Evolutionary conservation across 2,888 invertebrate species (phyloP).

Genomic region (Eretmocerus hayati): DNA sequence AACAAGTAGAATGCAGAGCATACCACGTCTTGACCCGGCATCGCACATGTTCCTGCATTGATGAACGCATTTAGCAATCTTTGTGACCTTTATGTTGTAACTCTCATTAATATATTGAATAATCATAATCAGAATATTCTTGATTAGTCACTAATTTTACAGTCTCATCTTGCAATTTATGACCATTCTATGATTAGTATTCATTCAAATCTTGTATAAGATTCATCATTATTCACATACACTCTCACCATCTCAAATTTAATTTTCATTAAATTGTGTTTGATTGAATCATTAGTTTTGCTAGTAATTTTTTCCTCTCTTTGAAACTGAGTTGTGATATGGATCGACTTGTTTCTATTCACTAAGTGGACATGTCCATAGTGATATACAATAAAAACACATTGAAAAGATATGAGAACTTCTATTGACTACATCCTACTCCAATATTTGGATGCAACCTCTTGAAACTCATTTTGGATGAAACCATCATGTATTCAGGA

Average conservation of each 20-base stretch:
- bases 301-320: constrained; percentile 10
- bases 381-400: constrained; percentile 14
- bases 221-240: constrained; percentile 13
- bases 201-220: no score
- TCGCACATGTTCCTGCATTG: constrained; percentile 9
- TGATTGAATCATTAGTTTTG: constrained; percentile 14
- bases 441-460: no score
- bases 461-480: no score
- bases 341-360: constrained; percentile 12
- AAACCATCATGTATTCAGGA: no score
- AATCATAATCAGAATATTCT: no score
- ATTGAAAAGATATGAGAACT: constrained; percentile 17
- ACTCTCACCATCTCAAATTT: constrained; percentile 9
- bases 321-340: constrained; percentile 8
- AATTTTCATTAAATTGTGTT: constrained; percentile 12
- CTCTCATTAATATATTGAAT: no score
- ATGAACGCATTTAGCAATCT: constrained; percentile 19
- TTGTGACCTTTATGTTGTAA: constrained; percentile 8
- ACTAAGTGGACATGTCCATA: constrained; percentile 9
- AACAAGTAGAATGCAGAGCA: constrained; percentile 12
- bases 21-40: constrained; percentile 5
- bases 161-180: no score
- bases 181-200: no score
- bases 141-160: no score
- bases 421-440: no score